phyloP scores from a whole-genome alignment of 1,140 invertebrate species.

The Tetragnatha versicolor region DNA sequence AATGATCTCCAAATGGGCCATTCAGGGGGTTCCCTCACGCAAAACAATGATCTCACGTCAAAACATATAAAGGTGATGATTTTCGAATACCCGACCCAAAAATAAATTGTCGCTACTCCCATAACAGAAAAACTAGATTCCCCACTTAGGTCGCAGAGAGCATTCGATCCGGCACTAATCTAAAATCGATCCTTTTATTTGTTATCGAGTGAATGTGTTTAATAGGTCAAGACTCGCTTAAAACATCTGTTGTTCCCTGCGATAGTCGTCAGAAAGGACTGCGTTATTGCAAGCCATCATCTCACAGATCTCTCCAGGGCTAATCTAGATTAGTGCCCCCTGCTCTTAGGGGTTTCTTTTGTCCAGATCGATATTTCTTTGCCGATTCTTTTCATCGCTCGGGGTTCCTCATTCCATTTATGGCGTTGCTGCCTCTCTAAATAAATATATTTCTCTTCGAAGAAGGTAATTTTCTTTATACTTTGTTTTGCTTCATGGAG shows the following conservation, averaged over 20 bases:
- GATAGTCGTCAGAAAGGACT: constrained; percentile 26
- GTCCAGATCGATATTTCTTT: not conserved
- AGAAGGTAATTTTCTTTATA: not conserved
- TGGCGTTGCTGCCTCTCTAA: not conserved
- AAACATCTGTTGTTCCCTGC: constrained; percentile 41
- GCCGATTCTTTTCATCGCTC: not conserved
- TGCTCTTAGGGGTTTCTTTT: not conserved
- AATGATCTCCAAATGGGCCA: too few species aligned
- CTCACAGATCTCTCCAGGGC: constrained; percentile 6
- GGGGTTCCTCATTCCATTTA: constrained; percentile 1
- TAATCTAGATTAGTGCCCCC: constrained; percentile 5
- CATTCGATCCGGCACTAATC: constrained; percentile 24
- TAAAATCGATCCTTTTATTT: constrained; percentile 34
- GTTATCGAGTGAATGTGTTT: constrained; percentile 18
- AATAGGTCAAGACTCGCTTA: constrained; percentile 41
- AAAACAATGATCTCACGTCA: too few species aligned
- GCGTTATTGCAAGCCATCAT: constrained; percentile 29
- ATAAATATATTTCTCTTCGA: constrained; percentile 7
- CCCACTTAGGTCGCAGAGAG: not conserved
- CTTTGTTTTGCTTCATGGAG: not conserved
- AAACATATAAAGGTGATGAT: too few species aligned
- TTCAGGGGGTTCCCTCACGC: too few species aligned
- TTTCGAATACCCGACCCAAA: too few species aligned
- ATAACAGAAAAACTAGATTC: not conserved
- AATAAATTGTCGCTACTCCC: too few species aligned